Base-by-base conservation (phyloP, 2,113 vertebrate genomes). In the Heliornis fulica region DNA sequence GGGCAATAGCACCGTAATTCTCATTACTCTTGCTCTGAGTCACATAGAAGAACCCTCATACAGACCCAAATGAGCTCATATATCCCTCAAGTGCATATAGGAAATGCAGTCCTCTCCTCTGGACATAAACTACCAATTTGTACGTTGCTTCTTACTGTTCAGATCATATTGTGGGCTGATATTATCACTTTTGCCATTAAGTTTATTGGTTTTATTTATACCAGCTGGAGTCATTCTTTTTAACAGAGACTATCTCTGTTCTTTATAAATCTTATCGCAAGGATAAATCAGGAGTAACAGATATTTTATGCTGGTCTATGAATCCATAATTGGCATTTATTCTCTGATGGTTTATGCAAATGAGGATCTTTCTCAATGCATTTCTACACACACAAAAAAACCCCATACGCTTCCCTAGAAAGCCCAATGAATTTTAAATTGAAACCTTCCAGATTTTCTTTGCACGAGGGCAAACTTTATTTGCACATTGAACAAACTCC, bases 241-340 rank as follows among this genome's bases (percentile, higher is more conserved):
- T 77, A 95, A 81, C 59, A 68, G 15, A 70, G 29, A 40, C 56
- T 53, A 66, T 63, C 34, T 7, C 59, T 59, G 74, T 80, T 75
- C 78, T 74, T 88, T 88, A 80, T 77, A 90, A 95, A 90, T 90
- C 90, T 88, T 90, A 95, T 77, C 96, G 50, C 54, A 70, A 80
- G 68, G 21, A 74, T 83, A 93, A 94, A 96, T 94, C 93, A 86
- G 66, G 75, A 94, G 71, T 70, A 95, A 77, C 29, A 25, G 51
- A 56, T 66, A 87, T 84, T 80, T 88, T 92, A 93, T 71, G 66
- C 87, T 63, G 28, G 63, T 51, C 71, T 86, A 23, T 91, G 87
- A 94, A 90, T 88, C 78, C 45, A 25, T 82, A 94, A 95, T 87
- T 85, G 64, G 32, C 46, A 50, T 96, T 94, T 90, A 21, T 40